Evolutionary conservation across 30 jellyfish, hydroid and myxozoan species (phyloP), one percentile per base, ranked within the genome.

Genomic region (Chrysaora quinquecirrha): DNA sequence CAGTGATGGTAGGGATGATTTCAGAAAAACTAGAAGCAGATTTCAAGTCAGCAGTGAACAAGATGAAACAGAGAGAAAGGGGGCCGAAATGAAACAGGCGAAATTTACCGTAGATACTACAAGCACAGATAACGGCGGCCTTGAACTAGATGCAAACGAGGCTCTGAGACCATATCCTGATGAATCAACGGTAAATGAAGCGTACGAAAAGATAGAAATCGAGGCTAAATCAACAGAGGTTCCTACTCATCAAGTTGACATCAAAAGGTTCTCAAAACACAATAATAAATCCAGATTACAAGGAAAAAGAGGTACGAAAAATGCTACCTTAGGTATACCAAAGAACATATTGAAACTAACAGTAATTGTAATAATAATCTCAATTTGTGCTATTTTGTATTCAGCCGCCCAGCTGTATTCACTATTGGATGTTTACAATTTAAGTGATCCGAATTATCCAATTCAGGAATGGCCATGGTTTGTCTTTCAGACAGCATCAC

Each of bases 381-480:
- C 93, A 1, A 34, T 61, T 11, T 75, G 75, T 31, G 93, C 85
- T 33, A 70, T 82, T 21, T 30, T 60, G 38, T 82, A 82, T 78
- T 54, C 71, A 49, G 30, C 56, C 54, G 62, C 34, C 6, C 93
- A 82, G 46, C 71, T 82, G 23, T 82, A 69, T 29, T 82, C 93
- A 28, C 46, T 82, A 16, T 24, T 61, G 25, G 73, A 60, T 3
- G 86, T 82, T 11, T 82, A 49, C 50, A 43, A 33, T 30, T 14
- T 82, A 22, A 32, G 48, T 6, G 86, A 82, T 54, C 63, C 86
- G 22, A 65, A 32, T 27, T 24, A 10, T 12, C 64, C 83, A 3
- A 49, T 71, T 19, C 34, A 49, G 21, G 65, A 84, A 7, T 69
- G 86, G 93, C 94, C 58, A 23, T 83, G 94, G 94, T 54, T 83